Percentiles rank a stretch among this genome's conserved stretches.
Evolutionary conservation across 2,888 invertebrate species (phyloP).

Genomic region (Myopa testacea): DNA sequence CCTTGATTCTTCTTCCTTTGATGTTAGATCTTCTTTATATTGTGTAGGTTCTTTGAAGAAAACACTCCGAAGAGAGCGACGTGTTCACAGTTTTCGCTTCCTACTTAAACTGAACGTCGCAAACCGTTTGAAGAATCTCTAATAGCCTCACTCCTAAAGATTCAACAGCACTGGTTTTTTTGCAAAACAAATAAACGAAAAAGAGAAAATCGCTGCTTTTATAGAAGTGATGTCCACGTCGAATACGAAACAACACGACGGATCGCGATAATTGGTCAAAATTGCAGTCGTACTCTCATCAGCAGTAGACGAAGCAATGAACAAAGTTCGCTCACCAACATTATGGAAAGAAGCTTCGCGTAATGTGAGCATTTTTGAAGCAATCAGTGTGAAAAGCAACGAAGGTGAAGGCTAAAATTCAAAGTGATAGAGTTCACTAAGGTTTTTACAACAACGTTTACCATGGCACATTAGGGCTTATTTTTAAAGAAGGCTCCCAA

Average conservation of each 20-base stretch:
- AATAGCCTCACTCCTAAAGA: slow-evolving; percentile 39
- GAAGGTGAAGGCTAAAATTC: too few relatives aligned
- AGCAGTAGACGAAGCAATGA: neutral
- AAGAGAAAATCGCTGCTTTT: slow-evolving; percentile 15
- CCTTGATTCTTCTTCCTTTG: slow-evolving; percentile 14
- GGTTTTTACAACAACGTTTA: too few relatives aligned
- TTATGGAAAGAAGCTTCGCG: too few relatives aligned
- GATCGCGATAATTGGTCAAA: neutral
- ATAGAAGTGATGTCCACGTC: slow-evolving; percentile 3
- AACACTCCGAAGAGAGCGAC: slow-evolving; percentile 14
- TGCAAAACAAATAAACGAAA: neutral
- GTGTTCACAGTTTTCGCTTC: slow-evolving; percentile 54
- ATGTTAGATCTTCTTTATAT: neutral
- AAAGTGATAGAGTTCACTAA: too few relatives aligned
- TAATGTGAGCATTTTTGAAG: too few relatives aligned
- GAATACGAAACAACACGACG: neutral
- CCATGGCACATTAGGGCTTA: too few relatives aligned
- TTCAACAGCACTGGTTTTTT: neutral
- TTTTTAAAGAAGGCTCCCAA: too few relatives aligned
- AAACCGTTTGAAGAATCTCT: slow-evolving; percentile 36
- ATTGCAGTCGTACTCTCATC: neutral
- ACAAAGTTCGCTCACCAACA: too few relatives aligned
- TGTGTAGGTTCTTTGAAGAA: neutral
- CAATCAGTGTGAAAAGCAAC: too few relatives aligned
- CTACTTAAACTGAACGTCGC: slow-evolving; percentile 55